Base-by-base conservation (phyloP, 2,888 invertebrate genomes). In the Chrysolina haemoptera region DNA sequence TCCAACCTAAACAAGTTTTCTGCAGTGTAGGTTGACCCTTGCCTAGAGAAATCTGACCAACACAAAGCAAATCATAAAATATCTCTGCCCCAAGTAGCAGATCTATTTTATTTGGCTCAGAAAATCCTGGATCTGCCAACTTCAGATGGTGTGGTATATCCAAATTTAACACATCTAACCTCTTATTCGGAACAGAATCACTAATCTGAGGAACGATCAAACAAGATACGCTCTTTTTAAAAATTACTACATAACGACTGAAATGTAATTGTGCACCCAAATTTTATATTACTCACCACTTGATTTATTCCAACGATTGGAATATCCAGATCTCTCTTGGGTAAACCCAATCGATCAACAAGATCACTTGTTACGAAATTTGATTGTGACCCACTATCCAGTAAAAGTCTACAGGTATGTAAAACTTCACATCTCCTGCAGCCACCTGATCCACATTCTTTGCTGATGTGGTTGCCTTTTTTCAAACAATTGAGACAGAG, bases 381-480 rank as follows among this genome's bases (percentile, higher is more conserved):
- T 2, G 43, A 43, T 43, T 43, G 43, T 12, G 43, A 43, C 43
- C 43, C 43, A 43, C 14, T 43, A 14, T 43, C 43, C 1, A 43
- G 14, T 43, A 43, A 43, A 43, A 14, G 12, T 43, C 43, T 14
- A 43, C 43, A 43, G 8, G 1, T 10, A 43, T 43, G 14, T 12
- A 8, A 14, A 43, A 8, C 43, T 1, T 14, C 43, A 12, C 12
- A 12, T 43, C 6, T n/a, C 9, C 41, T 53, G 6, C n/a, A 35
- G 35, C 22, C n/a, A 55, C 68, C 53, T 35, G n/a, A 68, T 3
- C 1, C 6, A 68, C 68, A 68, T 18, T 10, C 16, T 18, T 5
- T 27, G 40, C 14, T 11, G 22, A 65, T 11, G 14, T 16, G 11
- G 65, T 65, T 12, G 43, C 22, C 18, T 18, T 10, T 65, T 65